phyloP scores from a whole-genome alignment of 2,888 invertebrate genomes.

The Zhuqinia jingwanae region DNA sequence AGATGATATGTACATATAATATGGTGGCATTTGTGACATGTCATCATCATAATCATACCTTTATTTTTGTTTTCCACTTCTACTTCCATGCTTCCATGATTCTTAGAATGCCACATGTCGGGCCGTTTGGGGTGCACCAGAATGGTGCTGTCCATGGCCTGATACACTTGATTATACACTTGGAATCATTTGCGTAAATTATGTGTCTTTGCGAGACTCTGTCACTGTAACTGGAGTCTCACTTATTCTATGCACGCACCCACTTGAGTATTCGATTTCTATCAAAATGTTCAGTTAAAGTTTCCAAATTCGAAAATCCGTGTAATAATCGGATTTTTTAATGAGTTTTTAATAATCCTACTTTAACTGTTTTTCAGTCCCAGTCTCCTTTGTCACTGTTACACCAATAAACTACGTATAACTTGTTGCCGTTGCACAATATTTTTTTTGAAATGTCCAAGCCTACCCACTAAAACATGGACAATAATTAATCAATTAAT shows the following conservation, averaged over 20 bases:
- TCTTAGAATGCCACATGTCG: slow-evolving; percentile 86
- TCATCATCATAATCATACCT: slow-evolving; percentile 82
- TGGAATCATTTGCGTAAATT: slow-evolving; percentile 80
- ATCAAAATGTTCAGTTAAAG: no score
- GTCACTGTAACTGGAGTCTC: not conserved
- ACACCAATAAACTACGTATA: not conserved
- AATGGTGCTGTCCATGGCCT: slow-evolving; percentile 80
- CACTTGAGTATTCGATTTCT: no score
- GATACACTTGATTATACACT: slow-evolving; percentile 80
- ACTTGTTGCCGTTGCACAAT: not conserved
- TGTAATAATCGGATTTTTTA: no score
- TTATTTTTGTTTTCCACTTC: slow-evolving; percentile 87
- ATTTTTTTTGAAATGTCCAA: not conserved
- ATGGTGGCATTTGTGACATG: not conserved
- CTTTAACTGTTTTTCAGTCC: no score
- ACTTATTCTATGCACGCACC: slow-evolving; percentile 40
- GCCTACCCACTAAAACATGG: no score
- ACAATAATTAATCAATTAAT: no score
- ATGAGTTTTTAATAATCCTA: no score
- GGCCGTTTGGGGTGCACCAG: slow-evolving; percentile 80
- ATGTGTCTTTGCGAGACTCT: slow-evolving; percentile 24
- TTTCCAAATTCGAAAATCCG: no score
- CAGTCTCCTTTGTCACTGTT: slow-evolving; percentile 26
- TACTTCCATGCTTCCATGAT: slow-evolving; percentile 80
- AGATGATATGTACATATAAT: not conserved